phyloP scores from a whole-genome alignment of 2,888 invertebrate species.

The Leuctra nigra region DNA sequence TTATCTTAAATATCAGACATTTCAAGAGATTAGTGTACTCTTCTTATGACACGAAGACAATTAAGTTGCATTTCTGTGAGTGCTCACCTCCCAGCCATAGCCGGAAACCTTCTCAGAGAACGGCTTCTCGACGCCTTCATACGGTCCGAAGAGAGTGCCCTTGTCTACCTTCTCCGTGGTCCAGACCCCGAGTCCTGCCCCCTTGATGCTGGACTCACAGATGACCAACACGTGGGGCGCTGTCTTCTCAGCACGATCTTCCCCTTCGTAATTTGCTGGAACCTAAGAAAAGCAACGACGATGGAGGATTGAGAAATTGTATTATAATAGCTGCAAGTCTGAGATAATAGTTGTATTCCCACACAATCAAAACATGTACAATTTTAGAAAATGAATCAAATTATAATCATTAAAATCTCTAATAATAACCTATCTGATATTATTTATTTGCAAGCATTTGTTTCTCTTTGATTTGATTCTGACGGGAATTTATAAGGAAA shows the following conservation, averaged over 20 bases:
- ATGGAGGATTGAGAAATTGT: too few species aligned
- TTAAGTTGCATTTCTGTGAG: too few species aligned
- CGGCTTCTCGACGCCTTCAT: constrained; percentile 33
- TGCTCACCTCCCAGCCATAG: constrained; percentile 38
- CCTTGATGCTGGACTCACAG: constrained; percentile 33
- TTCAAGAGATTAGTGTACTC: neutral
- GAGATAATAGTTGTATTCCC: too few species aligned
- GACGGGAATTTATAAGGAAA: too few species aligned
- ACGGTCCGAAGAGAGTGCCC: constrained; percentile 38
- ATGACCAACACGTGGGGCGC: constrained; percentile 34
- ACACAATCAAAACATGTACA: too few species aligned
- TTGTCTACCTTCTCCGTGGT: constrained; percentile 31
- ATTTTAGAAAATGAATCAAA: too few species aligned
- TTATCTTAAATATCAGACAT: neutral
- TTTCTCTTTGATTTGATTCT: too few species aligned
- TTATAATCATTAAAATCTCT: too few species aligned
- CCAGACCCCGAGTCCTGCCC: constrained; percentile 37
- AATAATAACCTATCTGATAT: too few species aligned
- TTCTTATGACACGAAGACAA: neutral
- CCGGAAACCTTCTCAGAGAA: constrained; percentile 32
- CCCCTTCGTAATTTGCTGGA: constrained; percentile 20
- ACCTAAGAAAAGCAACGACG: constrained; percentile 17
- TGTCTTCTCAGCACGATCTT: constrained; percentile 32
- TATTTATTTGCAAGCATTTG: too few species aligned
- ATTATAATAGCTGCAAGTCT: too few species aligned